These are phyloP conservation scores for Chaetura pelagica DNA, from an alignment of 2,113 vertebrate genomes.

Conservation along the genomic window DNA sequence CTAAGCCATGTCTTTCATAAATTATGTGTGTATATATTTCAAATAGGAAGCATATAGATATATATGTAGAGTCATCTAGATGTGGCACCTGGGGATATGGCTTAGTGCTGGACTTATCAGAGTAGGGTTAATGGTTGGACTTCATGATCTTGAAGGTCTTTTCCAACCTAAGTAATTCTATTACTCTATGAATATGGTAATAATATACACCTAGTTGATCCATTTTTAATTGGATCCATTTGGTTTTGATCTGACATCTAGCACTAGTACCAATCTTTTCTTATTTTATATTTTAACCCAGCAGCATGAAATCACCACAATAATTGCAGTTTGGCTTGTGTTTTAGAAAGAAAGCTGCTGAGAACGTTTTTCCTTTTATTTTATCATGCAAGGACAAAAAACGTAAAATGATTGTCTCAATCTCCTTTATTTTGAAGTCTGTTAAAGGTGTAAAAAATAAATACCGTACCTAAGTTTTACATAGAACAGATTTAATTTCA, in stretches of 20 bases:
- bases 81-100: too few species aligned
- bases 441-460: neutral
- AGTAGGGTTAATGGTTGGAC: too few species aligned
- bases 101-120: too few species aligned
- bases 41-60: neutral
- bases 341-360: neutral
- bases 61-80: neutral
- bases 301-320: neutral
- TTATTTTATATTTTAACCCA: neutral
- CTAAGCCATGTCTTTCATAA: neutral
- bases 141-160: too few species aligned
- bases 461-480: neutral
- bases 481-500: neutral
- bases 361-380: neutral
- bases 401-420: neutral
- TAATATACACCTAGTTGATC: neutral
- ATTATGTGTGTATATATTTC: neutral
- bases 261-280: neutral
- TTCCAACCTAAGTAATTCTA: too few species aligned
- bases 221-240: neutral
- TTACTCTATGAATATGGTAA: neutral
- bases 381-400: neutral
- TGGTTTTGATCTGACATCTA: neutral
- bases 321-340: neutral
- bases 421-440: neutral